phyloP scores from a whole-genome alignment of 2,797 vertebrate genomes.

The Miichthys miiuy region DNA sequence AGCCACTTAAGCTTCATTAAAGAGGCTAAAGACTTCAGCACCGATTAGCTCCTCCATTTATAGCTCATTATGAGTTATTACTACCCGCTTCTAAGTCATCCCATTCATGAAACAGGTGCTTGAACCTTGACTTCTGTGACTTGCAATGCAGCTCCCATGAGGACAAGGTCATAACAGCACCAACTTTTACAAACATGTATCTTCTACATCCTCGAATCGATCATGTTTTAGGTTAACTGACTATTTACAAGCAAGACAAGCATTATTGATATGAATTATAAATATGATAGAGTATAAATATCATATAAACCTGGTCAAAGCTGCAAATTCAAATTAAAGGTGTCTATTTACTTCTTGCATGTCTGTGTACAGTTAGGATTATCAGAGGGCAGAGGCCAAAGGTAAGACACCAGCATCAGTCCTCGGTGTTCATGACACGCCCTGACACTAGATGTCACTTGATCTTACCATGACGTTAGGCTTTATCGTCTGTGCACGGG shows the following conservation, averaged over 20 bases:
- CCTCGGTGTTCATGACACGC: constrained; percentile 16
- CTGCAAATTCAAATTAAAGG: too few species aligned
- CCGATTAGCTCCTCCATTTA: constrained; percentile 56
- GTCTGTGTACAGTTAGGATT: constrained; percentile 22
- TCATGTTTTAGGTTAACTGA: not conserved
- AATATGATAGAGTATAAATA: not conserved
- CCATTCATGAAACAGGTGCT: constrained; percentile 54
- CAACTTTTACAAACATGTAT: not conserved
- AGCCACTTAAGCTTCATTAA: constrained; percentile 60
- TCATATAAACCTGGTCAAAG: not conserved
- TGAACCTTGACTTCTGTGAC: constrained; percentile 11
- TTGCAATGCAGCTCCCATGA: not conserved
- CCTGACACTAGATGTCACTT: constrained; percentile 2
- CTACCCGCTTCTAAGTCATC: constrained; percentile 21
- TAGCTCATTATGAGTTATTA: constrained; percentile 49
- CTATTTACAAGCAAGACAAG: not conserved
- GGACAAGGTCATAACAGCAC: not conserved
- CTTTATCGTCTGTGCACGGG: not conserved
- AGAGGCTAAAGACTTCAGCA: constrained; percentile 48
- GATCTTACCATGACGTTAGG: constrained; percentile 12
- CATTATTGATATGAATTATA: not conserved
- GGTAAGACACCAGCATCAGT: constrained; percentile 19
- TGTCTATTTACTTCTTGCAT: too few species aligned
- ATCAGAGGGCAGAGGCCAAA: constrained; percentile 26
- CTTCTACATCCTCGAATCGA: not conserved